phyloP scores from a whole-genome alignment of 1,140 invertebrate species.

The Temnothorax longispinosus region DNA sequence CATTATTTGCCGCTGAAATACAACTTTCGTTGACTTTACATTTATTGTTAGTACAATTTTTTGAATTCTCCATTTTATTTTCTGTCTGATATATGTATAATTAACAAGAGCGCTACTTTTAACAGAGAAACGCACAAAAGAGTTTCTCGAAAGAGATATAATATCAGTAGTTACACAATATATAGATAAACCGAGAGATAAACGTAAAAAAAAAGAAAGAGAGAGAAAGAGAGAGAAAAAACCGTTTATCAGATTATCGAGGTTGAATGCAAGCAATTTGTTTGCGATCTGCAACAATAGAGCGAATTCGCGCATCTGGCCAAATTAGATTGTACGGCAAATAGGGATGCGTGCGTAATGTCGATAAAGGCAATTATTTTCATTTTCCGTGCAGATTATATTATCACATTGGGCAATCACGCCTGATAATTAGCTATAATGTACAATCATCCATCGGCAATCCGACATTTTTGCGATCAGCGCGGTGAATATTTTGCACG shows the following conservation, averaged over 20 bases:
- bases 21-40: background rate
- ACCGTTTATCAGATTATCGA: conserved; percentile 50
- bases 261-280: conserved; percentile 54
- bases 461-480: conserved; percentile 10
- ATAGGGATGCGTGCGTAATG: conserved; percentile 45
- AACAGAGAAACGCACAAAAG: background rate
- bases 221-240: background rate
- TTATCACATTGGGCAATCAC: conserved; percentile 53
- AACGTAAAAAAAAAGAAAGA: background rate
- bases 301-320: conserved; percentile 49
- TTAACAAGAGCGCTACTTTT: background rate
- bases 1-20: background rate
- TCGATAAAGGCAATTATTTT: conserved; percentile 59
- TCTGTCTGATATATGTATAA: background rate
- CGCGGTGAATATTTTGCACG: conserved; percentile 15
- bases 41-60: background rate
- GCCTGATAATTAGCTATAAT: conserved; percentile 41
- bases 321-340: conserved; percentile 57
- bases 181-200: too few relatives aligned
- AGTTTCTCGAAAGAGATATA: background rate
- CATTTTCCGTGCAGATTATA: conserved; percentile 55
- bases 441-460: conserved; percentile 29
- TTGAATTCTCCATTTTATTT: background rate
- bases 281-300: conserved; percentile 58
- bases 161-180: conserved; percentile 20